Evolutionary conservation across 1,140 invertebrate species (phyloP), one percentile per base, ranked within the genome.

Genomic region (Trachymyrmex cornetzi): DNA sequence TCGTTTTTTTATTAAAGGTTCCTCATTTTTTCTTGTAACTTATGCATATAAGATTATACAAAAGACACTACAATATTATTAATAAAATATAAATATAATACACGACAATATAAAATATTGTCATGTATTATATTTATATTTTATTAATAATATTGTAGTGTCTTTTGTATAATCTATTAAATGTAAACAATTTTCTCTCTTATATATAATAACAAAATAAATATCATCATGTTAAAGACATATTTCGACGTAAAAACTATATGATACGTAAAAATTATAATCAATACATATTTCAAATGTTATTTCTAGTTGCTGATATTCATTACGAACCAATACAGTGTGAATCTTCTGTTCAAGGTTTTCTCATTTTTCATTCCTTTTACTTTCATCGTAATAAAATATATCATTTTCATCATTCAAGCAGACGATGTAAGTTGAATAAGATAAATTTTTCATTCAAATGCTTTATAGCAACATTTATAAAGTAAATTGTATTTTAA

Each of bases 271-370:
- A 19, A n/a, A 55, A 55, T 55, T 57, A 3, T n/a, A 48, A 67
- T 22, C 34, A 55, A 11, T n/a, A 57, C 1, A 38, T 57, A 22
- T 57, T n/a, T 22, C 27, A 71, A 57, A 74, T 55, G 3, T 55
- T 57, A 16, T 38, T 74, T 74, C 4, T n/a, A 74, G 71, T 61
- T 77, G 16, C 16, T 61, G 30, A 19, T 16, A 59, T 77, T 77
- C 11, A 0, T 24, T 22, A 74, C 53, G n/a, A 74, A 12, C 2
- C 71, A 74, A 22, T 57, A 16, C 2, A 34, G 22, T 22, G 4
- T 3, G 0, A 22, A 74, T 7, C 11, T 74, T n/a, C 3, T 77
- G 11, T 4, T 77, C 5, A 57, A 34, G 4, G 9, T 59, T n/a
- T 3, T 69, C 2, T 44, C 27, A 22, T 81, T 48, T 12, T 5